Conservation (phyloP, 2,113 vertebrate genomes). For the Tetrao urogallus region DNA sequence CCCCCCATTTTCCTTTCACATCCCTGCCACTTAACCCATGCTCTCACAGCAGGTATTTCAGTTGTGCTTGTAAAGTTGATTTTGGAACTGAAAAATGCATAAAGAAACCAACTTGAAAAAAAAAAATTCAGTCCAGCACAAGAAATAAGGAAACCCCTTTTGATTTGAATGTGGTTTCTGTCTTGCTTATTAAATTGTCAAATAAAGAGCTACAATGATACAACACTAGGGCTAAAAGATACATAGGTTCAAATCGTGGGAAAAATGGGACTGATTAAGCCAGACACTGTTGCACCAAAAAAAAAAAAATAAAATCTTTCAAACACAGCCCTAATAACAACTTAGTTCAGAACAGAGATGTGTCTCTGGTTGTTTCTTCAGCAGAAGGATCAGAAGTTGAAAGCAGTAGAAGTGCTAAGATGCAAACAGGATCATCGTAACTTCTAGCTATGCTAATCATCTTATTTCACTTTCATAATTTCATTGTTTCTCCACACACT, state of each 20-base stretch:
- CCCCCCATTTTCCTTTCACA: not conserved
- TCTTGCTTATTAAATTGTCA: no score
- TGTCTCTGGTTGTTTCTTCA: not conserved
- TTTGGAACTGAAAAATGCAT: not conserved
- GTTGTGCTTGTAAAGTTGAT: not conserved
- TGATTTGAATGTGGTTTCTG: no score
- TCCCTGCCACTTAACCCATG: not conserved
- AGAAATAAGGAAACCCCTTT: no score
- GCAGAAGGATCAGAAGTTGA: not conserved
- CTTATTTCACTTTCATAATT: not conserved
- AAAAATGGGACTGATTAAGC: no score
- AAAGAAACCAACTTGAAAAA: not conserved
- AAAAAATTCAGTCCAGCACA: not conserved
- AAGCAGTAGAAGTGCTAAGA: not conserved
- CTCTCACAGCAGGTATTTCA: not conserved
- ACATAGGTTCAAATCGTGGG: not conserved
- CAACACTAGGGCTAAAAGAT: not conserved
- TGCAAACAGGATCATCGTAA: not conserved
- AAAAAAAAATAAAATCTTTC: not conserved
- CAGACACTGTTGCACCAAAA: not conserved
- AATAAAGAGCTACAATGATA: not conserved
- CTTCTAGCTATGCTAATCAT: not conserved
- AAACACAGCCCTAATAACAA: not conserved
- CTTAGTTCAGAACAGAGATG: not conserved
- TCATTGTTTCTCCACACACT: not conserved